Percentiles rank a stretch among this genome's conserved stretches.
Conservation (phyloP, 92 coral and sea anemone species). For the Anthopleura xanthogrammica region DNA sequence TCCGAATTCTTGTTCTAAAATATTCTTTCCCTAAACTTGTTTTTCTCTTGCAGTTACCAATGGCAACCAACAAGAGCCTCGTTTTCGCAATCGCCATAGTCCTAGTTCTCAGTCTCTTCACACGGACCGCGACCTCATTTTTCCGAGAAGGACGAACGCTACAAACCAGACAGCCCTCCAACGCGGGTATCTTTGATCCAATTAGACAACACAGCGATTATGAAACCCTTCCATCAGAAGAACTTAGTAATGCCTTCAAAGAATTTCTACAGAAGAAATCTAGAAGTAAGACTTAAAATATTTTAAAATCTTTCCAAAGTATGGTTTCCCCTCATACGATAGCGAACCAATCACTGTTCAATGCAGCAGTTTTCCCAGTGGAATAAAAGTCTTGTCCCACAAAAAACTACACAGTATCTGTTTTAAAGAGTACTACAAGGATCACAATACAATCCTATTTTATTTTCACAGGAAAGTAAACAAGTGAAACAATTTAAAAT, state of each 20-base stretch:
- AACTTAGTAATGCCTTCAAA: background rate
- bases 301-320: no score
- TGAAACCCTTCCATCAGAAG: background rate
- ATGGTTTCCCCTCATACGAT: no score
- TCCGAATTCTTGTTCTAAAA: background rate
- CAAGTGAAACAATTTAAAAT: no score
- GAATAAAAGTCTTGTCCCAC: no score
- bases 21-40: background rate
- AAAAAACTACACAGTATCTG: no score
- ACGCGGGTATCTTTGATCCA: background rate
- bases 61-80: conserved; percentile 28
- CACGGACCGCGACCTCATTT: conserved; percentile 29
- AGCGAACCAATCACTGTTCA: no score
- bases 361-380: no score
- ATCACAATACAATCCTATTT: no score
- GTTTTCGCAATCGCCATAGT: conserved; percentile 27
- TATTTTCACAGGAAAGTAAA: no score
- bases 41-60: conserved; percentile 11
- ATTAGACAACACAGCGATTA: background rate
- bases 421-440: no score
- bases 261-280: conserved; percentile 3
- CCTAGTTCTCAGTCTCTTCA: conserved; percentile 36
- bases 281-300: background rate
- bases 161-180: background rate
- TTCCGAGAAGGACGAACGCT: conserved; percentile 39